phyloP scores from a whole-genome alignment of 1,140 invertebrate genomes.

The Diploscapter pachys region DNA sequence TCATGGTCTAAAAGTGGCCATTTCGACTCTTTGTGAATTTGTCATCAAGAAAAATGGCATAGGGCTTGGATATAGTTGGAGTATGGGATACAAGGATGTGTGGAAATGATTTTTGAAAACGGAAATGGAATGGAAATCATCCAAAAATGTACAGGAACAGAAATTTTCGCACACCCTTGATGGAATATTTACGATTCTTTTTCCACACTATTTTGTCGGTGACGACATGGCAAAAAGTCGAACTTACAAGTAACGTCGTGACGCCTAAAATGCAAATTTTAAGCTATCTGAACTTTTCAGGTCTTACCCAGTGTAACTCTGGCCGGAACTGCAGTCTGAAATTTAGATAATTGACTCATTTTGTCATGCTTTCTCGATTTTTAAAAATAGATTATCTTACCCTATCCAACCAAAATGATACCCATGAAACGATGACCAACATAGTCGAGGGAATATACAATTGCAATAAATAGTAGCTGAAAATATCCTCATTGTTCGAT shows the following conservation, averaged over 20 bases:
- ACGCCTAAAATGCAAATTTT: slow-evolving; percentile 30
- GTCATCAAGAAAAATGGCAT: not conserved
- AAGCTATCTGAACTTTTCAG: too few species aligned
- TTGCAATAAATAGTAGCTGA: slow-evolving; percentile 85
- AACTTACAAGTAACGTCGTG: slow-evolving; percentile 88
- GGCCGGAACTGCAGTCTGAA: slow-evolving; percentile 60
- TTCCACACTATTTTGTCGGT: too few species aligned
- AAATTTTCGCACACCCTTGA: slow-evolving; percentile 56
- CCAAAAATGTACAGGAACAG: not conserved
- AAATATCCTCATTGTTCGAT: not conserved
- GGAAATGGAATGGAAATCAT: slow-evolving; percentile 4
- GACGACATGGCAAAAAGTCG: slow-evolving; percentile 66
- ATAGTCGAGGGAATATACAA: slow-evolving; percentile 61
- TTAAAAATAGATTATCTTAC: too few species aligned
- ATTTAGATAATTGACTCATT: too few species aligned
- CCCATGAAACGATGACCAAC: slow-evolving; percentile 66
- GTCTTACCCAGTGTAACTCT: slow-evolving; percentile 46
- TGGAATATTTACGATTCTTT: too few species aligned
- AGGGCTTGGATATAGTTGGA: too few species aligned
- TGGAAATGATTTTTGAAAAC: too few species aligned
- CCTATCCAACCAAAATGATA: slow-evolving; percentile 65
- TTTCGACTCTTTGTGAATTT: slow-evolving; percentile 64
- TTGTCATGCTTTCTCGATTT: too few species aligned
- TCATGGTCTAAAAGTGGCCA: slow-evolving; percentile 71
- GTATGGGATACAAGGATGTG: too few species aligned